Evolutionary conservation across 2,113 vertebrate species (phyloP), one percentile per base, ranked within the genome.

Genomic region (Pangasianodon gigas): DNA sequence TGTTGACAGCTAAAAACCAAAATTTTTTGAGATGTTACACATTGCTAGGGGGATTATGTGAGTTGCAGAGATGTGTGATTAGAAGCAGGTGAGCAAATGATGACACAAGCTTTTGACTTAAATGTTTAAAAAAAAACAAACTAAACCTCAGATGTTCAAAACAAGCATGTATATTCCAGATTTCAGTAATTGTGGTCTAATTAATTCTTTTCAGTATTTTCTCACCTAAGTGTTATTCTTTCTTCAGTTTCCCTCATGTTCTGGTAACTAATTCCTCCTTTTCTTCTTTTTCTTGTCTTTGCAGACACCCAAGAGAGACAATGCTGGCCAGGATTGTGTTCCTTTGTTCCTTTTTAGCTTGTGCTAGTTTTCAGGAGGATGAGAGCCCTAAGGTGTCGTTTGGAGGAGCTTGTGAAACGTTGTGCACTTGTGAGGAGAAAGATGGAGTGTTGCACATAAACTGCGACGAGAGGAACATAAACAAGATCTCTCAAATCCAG

Each of bases 381-480:
- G 94, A 95, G 52, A 91, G 96, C 92, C 94, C 95, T 85, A 89
- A 95, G 90, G 92, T 96, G 92, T 96, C 96, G 60, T 88, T 91
- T 26, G 95, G 94, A 90, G 96, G 96, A 92, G 97, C 97, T 69
- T 99, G 98, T 94, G 95, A 97, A 85, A 96, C 91, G 88, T 87
- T 99, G 90, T 99, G 98, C 91, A 95, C 93, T 18, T 99, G 98
- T 89, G 98, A 98, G 93, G 96, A 96, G 92, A 99, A 98, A 92
- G 98, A 99, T 85, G 97, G 97, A 62, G 93, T 94, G 69, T 93
- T 98, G 89, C 92, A 97, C 93, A 96, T 99, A 87, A 98, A 97
- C 92, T 99, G 98, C 46, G 98, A 99, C 93, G 95, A 97, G 93
- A 97, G 96, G 92, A 97, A 96, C 89, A 98, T 99, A 93, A 97